A percentile compares a stretch with the other conserved stretches of the same genome.
These are phyloP conservation scores for Tenthredo distinguenda DNA, from an alignment of 2,888 invertebrate species.

Conservation along the genomic window DNA sequence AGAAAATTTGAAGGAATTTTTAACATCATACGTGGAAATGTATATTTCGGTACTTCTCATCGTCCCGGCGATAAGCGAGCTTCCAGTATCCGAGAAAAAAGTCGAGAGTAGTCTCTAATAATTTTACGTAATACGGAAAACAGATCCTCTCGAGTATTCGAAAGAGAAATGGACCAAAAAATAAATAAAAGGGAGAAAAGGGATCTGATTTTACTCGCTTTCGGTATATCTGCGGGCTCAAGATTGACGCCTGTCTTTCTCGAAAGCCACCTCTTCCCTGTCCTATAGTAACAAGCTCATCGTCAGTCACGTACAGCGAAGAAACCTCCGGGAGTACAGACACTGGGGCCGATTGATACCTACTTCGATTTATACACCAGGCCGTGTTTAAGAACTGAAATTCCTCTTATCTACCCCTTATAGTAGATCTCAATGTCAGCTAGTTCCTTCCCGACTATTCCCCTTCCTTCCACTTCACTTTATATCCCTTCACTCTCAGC, in stretches of 20 bases:
- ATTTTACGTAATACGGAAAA: not conserved
- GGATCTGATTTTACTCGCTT: not conserved
- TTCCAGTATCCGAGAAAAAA: too few species aligned
- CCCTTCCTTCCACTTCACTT: conserved; percentile 55
- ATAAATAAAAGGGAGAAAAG: not conserved
- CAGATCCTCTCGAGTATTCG: not conserved
- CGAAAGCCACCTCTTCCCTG: not conserved
- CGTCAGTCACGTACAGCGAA: not conserved
- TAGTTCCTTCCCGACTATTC: conserved; percentile 55
- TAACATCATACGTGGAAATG: too few species aligned
- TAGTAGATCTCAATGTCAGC: conserved; percentile 50
- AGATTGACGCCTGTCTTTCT: not conserved
- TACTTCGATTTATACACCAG: conserved; percentile 4
- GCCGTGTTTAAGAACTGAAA: conserved; percentile 40
- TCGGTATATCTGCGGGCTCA: not conserved
- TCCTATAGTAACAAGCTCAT: not conserved
- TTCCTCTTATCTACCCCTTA: not conserved
- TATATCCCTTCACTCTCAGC: conserved; percentile 30
- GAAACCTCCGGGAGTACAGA: not conserved
- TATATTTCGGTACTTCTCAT: too few species aligned
- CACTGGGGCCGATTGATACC: not conserved
- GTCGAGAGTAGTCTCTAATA: too few species aligned
- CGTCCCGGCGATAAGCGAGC: too few species aligned
- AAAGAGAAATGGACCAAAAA: not conserved
- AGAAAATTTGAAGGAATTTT: too few species aligned